phyloP scores from a whole-genome alignment of 2,888 invertebrate genomes.

The Cotesia congregata region DNA sequence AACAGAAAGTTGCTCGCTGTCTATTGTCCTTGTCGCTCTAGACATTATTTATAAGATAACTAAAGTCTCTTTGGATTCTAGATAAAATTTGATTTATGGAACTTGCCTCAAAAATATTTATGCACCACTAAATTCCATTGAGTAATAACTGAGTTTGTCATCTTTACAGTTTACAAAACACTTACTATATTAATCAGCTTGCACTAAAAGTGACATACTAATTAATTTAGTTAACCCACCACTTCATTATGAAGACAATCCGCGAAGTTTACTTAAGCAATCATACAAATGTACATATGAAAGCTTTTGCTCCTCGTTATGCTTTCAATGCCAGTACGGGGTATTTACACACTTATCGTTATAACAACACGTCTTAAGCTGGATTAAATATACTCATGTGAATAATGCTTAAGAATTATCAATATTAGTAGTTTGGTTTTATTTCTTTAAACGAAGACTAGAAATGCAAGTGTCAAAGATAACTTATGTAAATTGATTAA shows the following conservation, averaged over 20 bases:
- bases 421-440: constrained; percentile 1
- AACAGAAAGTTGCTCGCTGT: not conserved
- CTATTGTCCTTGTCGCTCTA: not conserved
- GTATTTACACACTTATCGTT: constrained; percentile 55
- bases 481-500: too few species aligned
- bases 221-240: constrained; percentile 33
- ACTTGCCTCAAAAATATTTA: not conserved
- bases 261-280: constrained; percentile 28
- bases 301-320: constrained; percentile 33
- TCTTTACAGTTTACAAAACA: constrained; percentile 9
- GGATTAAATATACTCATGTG: constrained; percentile 50
- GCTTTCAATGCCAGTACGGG: constrained; percentile 45
- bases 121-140: not conserved
- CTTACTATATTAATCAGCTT: constrained; percentile 34
- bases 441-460: not conserved
- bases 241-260: constrained; percentile 33
- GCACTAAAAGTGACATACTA: constrained; percentile 30
- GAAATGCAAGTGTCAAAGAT: too few species aligned
- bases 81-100: not conserved
- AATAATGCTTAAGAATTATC: constrained; percentile 21
- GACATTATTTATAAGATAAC: not conserved
- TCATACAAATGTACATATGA: not conserved
- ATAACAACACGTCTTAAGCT: constrained; percentile 61
- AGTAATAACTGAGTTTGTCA: constrained; percentile 1
- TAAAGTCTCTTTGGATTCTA: not conserved